Base-by-base conservation (phyloP, 2,113 vertebrate genomes). In the Cynocephalus volans region DNA sequence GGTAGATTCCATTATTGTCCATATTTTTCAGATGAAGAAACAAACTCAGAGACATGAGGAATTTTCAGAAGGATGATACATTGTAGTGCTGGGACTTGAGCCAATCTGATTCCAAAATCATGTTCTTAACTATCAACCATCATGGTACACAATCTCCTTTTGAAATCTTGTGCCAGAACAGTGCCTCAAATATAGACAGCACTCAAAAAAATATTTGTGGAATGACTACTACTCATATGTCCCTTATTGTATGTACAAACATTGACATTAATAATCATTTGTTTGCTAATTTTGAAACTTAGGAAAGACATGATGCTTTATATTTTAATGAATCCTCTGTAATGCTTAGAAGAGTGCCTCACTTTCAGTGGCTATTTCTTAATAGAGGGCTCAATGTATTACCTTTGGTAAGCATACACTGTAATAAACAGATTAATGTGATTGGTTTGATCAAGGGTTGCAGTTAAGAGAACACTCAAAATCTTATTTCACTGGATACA, bases 11-110 rank as follows among this genome's bases (percentile, higher is more conserved):
- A 48, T 88, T 86, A 81, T 56, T 56, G 80, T 67, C 28, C 21
- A n/a, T 45, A 70, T n/a, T 92, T 90, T 94, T 14, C 36, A 81
- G 72, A 33, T 31, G 23, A 83, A 73, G 52, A 88, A 89, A 77
- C 11, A 60, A 92, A 86, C 15, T 77, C n/a, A 24, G 65, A 87
- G 45, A 56, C 26, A 85, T 93, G 50, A 56, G 48, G 73, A 73
- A 48, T 90, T 92, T 95, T 72, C 60, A 48, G 52, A 88, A 92
- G 36, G 23, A 92, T 28, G 21, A 45, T 23, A 81, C 2, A 23
- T 23, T 41, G 26, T 58, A 56, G 64, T 64, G 8, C 8, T 76
- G 24, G 69, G 64, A 58, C 17, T 77, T 70, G 23, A 81, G 81
- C 67, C 50, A 89, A 50, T 65, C 9, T 52, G 80, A 90, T 82